Evolutionary conservation across 1,140 invertebrate genomes (phyloP), one percentile per base, ranked within the genome.

Genomic region (Procambarus clarkii): DNA sequence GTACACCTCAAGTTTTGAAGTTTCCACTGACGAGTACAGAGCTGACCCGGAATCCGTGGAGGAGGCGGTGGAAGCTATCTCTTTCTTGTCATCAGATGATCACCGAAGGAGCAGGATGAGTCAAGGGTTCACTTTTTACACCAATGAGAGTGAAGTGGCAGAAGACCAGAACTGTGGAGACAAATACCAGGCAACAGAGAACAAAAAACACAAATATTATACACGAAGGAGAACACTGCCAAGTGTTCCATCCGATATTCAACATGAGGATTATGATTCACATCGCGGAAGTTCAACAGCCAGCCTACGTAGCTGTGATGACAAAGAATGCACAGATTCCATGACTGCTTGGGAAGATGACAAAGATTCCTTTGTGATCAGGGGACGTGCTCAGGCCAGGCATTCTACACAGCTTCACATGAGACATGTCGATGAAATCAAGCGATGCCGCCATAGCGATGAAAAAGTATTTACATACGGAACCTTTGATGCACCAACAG

Each of bases 31-130:
- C 34, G 86, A 88, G 21, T 69, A 60, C n/a, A 71, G 48, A 34
- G 15, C 81, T 4, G 54, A 91, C 34, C 76, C 81, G 3, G 82
- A 74, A 0, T 78, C 74, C 2, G 82, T 91, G 21, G 89, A 91
- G 24, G 89, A 91, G 76, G 89, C 89, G n/a, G 82, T 91, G 11
- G 89, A 91, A 7, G 89, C 89, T 18, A 60, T 91, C 5, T 85
- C 89, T 15, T 85, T 91, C 74, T 50, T 85, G 74, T 60, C 58
- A 21, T 44, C 64, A 8, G 64, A 76, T 76, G 79, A 58, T 2
- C 48, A 86, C 64, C n/a, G 69, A 45, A 45, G 45, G 1, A 21
- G 76, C 44, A 46, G 45, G 21, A 13, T 48, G 8, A 46, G n/a
- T 13, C 64, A n/a, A 76, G 76, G 44, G 79, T 34, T 50, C 9